Evolutionary conservation across 2,888 invertebrate species (phyloP).

Genomic region (Clistopyga incitator): DNA sequence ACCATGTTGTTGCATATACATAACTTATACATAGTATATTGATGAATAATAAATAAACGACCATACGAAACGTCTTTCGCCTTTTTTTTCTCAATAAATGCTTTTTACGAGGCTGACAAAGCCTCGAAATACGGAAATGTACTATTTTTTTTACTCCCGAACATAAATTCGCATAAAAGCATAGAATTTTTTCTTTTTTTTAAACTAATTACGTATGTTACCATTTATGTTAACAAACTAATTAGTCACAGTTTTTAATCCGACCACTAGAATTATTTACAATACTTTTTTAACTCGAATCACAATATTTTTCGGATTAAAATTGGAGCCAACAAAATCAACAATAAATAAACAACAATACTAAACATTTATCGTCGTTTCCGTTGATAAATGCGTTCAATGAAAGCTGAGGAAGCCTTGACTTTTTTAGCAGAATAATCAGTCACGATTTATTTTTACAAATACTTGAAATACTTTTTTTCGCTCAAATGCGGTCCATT

Average conservation of each 20-base stretch:
- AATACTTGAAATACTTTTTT: background rate
- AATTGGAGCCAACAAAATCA: no score
- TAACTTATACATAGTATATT: constrained; percentile 54
- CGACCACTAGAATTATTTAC: no score
- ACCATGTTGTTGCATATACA: constrained; percentile 51
- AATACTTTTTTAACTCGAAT: background rate
- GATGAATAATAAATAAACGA: constrained; percentile 59
- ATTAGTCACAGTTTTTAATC: background rate
- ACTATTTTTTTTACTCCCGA: background rate
- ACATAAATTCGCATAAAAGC: no score
- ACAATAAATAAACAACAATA: no score
- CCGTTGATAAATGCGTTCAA: no score
- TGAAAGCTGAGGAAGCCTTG: no score
- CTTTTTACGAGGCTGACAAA: background rate
- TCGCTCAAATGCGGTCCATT: background rate
- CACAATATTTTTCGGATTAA: no score
- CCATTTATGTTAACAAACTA: background rate
- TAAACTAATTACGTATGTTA: background rate
- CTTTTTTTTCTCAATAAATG: constrained; percentile 2
- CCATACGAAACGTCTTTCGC: constrained; percentile 32
- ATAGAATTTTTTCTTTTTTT: background rate
- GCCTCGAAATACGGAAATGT: background rate
- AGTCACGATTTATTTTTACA: no score
- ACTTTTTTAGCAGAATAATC: no score
- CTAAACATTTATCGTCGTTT: no score